Conservation (phyloP, 1,140 invertebrate genomes). For the Frieseomelitta varia region DNA sequence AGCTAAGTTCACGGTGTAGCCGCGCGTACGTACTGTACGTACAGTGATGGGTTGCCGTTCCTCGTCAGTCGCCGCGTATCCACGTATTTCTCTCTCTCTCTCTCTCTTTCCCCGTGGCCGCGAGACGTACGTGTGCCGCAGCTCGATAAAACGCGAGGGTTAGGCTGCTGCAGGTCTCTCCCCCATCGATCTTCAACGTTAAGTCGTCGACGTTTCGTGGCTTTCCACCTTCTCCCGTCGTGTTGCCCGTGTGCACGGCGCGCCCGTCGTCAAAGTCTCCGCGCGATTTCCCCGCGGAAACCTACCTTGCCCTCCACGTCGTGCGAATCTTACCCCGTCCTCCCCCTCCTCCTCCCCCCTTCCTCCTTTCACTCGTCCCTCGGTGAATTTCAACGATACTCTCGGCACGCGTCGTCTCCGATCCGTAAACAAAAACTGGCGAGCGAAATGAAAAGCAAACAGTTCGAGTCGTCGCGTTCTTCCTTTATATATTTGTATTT, state of each 20-base stretch:
- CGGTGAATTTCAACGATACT: not conserved
- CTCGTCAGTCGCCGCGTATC: not conserved
- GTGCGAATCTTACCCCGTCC: too few species aligned
- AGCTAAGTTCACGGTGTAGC: not conserved
- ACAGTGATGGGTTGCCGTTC: not conserved
- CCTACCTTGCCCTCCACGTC: conserved; percentile 10
- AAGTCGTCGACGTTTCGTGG: conserved; percentile 16
- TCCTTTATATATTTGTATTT: not conserved
- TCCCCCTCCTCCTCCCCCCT: too few species aligned
- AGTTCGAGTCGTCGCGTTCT: not conserved
- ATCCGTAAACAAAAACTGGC: not conserved
- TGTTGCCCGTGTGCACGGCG: not conserved
- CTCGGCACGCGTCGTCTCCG: not conserved
- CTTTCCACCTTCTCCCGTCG: not conserved
- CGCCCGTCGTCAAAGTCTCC: conserved; percentile 49
- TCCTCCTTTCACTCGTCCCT: too few species aligned
- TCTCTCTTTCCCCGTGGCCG: conserved; percentile 23
- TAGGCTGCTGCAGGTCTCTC: conserved; percentile 49
- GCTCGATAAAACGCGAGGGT: conserved; percentile 62
- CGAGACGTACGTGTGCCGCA: conserved; percentile 18
- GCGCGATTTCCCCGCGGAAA: conserved; percentile 32
- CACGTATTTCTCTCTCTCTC: conserved; percentile 13
- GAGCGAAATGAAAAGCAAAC: conserved; percentile 17
- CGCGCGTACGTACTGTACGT: not conserved
- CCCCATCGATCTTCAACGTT: conserved; percentile 51